These are phyloP conservation scores for Tinamus guttatus DNA, from an alignment of 2,113 vertebrate genomes.

Conservation along the genomic window DNA sequence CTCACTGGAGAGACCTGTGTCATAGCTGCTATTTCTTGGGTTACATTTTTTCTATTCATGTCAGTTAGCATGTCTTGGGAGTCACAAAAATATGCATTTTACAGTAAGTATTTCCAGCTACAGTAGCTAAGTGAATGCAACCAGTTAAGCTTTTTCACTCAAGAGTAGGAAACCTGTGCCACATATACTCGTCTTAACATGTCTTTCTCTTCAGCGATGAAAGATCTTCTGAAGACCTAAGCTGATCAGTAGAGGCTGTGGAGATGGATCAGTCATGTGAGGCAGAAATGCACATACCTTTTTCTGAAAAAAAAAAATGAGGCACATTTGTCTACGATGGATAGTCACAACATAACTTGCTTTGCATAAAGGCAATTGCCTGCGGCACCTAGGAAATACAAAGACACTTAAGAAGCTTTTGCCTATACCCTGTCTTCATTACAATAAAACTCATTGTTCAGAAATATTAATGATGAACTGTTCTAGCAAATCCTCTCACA, in stretches of 20 bases:
- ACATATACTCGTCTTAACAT: background rate
- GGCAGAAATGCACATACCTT: background rate
- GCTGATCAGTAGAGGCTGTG: background rate
- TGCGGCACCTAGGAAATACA: background rate
- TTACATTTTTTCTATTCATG: background rate
- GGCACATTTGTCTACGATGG: background rate
- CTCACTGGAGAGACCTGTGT: background rate
- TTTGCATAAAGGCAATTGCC: background rate
- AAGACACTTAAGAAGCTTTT: conserved; percentile 1
- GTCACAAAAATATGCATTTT: background rate
- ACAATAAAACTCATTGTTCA: conserved; percentile 1
- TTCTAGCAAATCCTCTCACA: background rate
- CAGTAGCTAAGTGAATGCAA: background rate
- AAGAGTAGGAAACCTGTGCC: background rate
- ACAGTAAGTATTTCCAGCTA: background rate
- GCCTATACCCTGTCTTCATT: background rate
- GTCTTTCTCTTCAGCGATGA: background rate
- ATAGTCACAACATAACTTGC: background rate
- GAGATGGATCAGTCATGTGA: background rate
- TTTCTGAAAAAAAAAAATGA: background rate
- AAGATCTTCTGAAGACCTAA: background rate
- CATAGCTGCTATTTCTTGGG: background rate
- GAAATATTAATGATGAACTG: background rate
- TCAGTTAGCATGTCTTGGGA: background rate
- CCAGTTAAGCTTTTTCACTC: background rate